Evolutionary conservation across 1,140 invertebrate species (phyloP), one percentile per base, ranked within the genome.

Genomic region (Drosophila pallidifrons): DNA sequence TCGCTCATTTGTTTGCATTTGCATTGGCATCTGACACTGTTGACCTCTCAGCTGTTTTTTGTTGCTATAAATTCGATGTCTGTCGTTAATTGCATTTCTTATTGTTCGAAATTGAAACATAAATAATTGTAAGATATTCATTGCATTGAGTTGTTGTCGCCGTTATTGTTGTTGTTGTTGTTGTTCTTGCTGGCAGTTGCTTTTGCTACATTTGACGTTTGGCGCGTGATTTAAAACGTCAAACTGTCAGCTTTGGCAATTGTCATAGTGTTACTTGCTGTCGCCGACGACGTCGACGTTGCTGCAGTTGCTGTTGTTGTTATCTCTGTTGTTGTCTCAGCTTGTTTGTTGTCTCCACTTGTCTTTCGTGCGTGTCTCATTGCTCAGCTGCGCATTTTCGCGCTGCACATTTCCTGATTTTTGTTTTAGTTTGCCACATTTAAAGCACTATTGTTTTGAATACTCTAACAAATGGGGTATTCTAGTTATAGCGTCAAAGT

Each of bases 171-270:
- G 64, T 55, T 70, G 82, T 68, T 77, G 51, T 25, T 32, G 43
- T 7, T 51, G 45, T 45, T 49, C 20, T 25, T 25, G 20, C 20
- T 25, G 8, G 51, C 25, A 61, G 57, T 43, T 52, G 46, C 32
- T 41, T 41, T 75, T 67, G 75, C 65, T 45, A 46, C 25, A 67
- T 64, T 74, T 70, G 72, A 73, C 77, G 82, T 82, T 82, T 65
- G 77, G 80, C 73, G 83, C 82, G 80, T 88, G 82, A 88, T 81
- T 87, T 83, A 55, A 88, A 82, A 79, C 69, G 83, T 83, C 80
- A 88, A 87, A 75, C 73, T 86, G 82, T 86, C 82, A 87, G 79
- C 60, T 79, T 61, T 77, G 78, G 65, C 79, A 77, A 87, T 82
- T 86, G 79, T 82, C 79, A 79, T 25, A 76, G 64, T 68, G 63